Conservation (phyloP, 2,113 vertebrate genomes). For the Pollachius pollachius region DNA sequence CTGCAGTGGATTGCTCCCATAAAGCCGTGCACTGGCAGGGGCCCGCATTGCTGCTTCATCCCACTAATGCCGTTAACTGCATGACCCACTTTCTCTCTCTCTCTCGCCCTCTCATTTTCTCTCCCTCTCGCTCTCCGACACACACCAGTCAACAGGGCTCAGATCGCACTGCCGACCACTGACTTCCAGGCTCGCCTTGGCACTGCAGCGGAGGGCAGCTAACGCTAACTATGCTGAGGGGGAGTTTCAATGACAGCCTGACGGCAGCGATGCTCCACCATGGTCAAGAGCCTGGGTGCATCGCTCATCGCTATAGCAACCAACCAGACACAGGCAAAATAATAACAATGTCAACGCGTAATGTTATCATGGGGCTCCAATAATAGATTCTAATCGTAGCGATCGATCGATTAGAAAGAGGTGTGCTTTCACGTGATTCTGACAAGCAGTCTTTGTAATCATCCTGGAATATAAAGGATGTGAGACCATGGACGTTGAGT, state of each 20-base stretch:
- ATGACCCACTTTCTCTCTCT: constrained; percentile 72
- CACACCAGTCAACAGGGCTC: constrained; percentile 35
- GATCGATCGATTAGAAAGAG: too few species aligned
- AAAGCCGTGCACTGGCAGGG: constrained; percentile 61
- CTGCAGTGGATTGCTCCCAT: constrained; percentile 43
- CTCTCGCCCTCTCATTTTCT: constrained; percentile 55
- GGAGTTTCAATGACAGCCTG: constrained; percentile 13
- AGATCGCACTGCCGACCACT: constrained; percentile 27
- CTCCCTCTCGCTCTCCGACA: constrained; percentile 40
- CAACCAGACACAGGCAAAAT: neutral
- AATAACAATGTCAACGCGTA: too few species aligned
- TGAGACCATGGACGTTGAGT: too few species aligned
- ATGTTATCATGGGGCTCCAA: too few species aligned
- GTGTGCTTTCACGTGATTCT: too few species aligned
- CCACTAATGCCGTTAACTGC: constrained; percentile 55
- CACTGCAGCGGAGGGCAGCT: constrained; percentile 16
- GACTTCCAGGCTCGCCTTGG: constrained; percentile 22
- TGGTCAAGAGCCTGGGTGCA: constrained; percentile 1
- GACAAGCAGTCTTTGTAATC: too few species aligned
- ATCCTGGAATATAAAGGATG: too few species aligned
- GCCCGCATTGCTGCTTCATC: constrained; percentile 58
- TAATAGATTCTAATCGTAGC: too few species aligned
- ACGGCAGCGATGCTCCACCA: constrained; percentile 1
- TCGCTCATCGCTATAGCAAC: too few species aligned
- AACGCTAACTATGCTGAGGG: constrained; percentile 15